Base-by-base conservation (phyloP, 2,888 invertebrate species). In the Pherbina coryleti region DNA sequence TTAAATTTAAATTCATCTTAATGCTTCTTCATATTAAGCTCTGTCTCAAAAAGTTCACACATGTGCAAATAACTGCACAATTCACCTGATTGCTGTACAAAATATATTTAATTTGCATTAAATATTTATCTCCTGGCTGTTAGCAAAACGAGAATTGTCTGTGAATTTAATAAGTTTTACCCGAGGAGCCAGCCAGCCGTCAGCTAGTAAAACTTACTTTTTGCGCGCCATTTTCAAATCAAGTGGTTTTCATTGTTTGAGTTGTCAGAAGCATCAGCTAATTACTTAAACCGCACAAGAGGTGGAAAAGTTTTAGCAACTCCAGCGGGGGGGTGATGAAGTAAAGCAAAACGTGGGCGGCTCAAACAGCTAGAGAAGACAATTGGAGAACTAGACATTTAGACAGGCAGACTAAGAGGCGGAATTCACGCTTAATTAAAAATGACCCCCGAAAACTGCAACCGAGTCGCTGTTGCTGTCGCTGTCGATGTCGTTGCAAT, bases 161-260 rank as follows among this genome's bases (percentile, higher is more conserved):
- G 22, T 55, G 22, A 55, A 22, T 55, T 55, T 55, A 55, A 55
- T 55, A 55, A 22, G 55, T 55, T 22, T 55, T 22, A 55, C 19
- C 19, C 22, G 22, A 55, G 17, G 22, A 66, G 34, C 19, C n/a
- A 19, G 19, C 5, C 2, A 64, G 34, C 17, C 31, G 31, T 62
- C 17, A 11, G 25, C 14, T 60, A 25, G 25, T 37, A 34, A 14
- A 34, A n/a, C 37, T 34, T 14, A 37, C 31, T 37, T 66, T 62
- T 62, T 49, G n/a, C 19, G 44, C 14, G 44, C 66, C 34, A 66
- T 66, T 37, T 69, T 19, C 22, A 53, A 70, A 57, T n/a, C 66
- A 75, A 75, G 67, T 75, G 34, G 75, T 53, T 67, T 75, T 67
- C 75, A 67, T 67, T 75, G 67, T 75, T 75, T 55, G 67, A 75